Evolutionary conservation across 1,140 invertebrate genomes (phyloP).

Genomic region (Drosophila setifemur): DNA sequence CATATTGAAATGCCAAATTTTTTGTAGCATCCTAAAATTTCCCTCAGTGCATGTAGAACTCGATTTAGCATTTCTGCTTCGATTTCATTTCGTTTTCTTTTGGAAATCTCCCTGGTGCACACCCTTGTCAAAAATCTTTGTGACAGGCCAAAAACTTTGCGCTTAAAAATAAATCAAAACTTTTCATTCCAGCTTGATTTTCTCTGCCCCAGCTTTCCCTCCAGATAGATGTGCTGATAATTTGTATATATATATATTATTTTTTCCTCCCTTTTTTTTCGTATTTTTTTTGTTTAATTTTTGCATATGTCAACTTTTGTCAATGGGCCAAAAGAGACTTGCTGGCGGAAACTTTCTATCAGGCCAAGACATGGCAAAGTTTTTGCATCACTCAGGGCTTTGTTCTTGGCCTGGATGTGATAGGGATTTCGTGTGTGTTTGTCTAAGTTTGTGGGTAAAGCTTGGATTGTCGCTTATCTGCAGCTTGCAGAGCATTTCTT

Average conservation of each 20-base stretch:
- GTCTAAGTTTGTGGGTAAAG: conserved; percentile 26
- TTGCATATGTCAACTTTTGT: conserved; percentile 49
- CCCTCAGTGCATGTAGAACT: background rate
- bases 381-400: conserved; percentile 25
- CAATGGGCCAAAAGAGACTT: conserved; percentile 38
- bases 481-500: conserved; percentile 1
- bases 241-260: conserved; percentile 28
- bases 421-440: conserved; percentile 28
- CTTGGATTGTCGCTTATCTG: conserved; percentile 25
- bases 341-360: conserved; percentile 38
- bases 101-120: conserved; percentile 8
- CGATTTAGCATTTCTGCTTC: conserved; percentile 43
- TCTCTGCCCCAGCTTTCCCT: background rate
- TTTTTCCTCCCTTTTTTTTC: background rate
- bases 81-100: conserved; percentile 18
- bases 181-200: conserved; percentile 36
- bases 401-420: conserved; percentile 24
- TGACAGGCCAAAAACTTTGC: conserved; percentile 43
- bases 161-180: conserved; percentile 51
- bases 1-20: too few relatives aligned
- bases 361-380: conserved; percentile 23
- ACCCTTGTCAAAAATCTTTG: conserved; percentile 47
- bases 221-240: conserved; percentile 41
- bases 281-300: too few relatives aligned
- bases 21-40: too few relatives aligned